Percentiles rank a stretch among this genome's conserved stretches.
Conservation (phyloP, 2,888 invertebrate genomes). For the Cosmorhoe ocellata region DNA sequence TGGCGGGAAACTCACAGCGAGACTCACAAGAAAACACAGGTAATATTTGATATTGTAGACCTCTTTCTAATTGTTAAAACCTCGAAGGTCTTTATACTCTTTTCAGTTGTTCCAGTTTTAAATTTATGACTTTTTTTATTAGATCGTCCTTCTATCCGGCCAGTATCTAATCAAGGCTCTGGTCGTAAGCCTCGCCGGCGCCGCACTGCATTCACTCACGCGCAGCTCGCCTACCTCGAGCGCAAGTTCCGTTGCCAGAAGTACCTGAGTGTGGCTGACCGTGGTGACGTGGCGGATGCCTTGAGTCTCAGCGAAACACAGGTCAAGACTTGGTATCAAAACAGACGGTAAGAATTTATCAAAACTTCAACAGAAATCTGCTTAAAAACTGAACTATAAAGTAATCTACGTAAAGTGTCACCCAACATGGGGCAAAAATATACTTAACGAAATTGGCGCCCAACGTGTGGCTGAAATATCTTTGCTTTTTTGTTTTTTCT, state of each 20-base stretch:
- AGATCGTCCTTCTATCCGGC: constrained; percentile 57
- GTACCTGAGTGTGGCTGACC: constrained; percentile 95
- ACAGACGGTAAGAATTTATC: constrained; percentile 85
- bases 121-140: background rate
- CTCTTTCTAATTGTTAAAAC: background rate
- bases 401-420: background rate
- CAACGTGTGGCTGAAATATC: background rate
- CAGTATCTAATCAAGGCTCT: constrained; percentile 55
- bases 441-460: constrained; percentile 9
- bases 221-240: constrained; percentile 95
- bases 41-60: no score
- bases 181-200: constrained; percentile 91
- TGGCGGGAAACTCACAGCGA: constrained; percentile 67
- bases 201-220: constrained; percentile 96
- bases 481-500: background rate
- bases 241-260: constrained; percentile 96
- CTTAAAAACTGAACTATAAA: background rate
- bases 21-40: constrained; percentile 65
- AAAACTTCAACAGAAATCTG: no score
- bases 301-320: constrained; percentile 95
- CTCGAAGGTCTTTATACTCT: no score
- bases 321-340: constrained; percentile 98
- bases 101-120: background rate
- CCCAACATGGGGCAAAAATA: background rate
- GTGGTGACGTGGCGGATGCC: constrained; percentile 95